Percentiles rank a stretch among this genome's conserved stretches.
These are phyloP conservation scores for Asarcornis scutulata DNA, from an alignment of 2,113 vertebrate genomes.

Conservation along the genomic window DNA sequence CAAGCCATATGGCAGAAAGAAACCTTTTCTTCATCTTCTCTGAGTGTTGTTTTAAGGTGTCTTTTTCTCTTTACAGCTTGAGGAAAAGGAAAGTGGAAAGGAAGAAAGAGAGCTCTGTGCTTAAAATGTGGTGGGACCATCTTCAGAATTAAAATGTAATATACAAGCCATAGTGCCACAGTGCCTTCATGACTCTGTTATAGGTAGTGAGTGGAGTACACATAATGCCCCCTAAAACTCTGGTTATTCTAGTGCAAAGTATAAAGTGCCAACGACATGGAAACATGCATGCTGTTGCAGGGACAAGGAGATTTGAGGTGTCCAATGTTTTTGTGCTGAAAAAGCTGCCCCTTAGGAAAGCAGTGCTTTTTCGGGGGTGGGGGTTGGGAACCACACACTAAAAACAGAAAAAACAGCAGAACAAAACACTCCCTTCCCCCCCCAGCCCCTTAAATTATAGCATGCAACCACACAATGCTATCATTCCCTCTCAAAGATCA, in stretches of 20 bases:
- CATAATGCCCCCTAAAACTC: not conserved
- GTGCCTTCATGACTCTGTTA: not conserved
- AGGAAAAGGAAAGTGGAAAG: not conserved
- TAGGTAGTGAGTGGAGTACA: not conserved
- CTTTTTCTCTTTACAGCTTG: not conserved
- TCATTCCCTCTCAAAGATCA: not conserved
- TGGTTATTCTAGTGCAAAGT: not conserved
- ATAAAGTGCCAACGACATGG: not conserved
- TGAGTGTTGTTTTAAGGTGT: not conserved
- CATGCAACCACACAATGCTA: not conserved
- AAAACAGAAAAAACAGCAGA: not conserved
- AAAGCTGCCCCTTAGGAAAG: not conserved
- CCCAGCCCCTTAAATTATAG: not conserved
- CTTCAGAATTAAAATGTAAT: not conserved
- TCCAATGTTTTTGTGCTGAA: not conserved
- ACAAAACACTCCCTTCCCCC: not conserved
- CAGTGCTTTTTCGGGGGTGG: not conserved
- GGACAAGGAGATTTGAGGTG: not conserved
- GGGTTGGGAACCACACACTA: not conserved
- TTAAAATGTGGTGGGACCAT: not conserved
- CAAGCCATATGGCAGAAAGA: not conserved
- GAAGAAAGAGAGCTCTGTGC: not conserved
- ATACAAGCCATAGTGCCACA: rapidly evolving
- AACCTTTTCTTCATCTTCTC: not conserved
- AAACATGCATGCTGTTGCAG: rapidly evolving